Evolutionary conservation across 2,888 invertebrate genomes (phyloP).

Genomic region (Callyntrura guangdongensis): DNA sequence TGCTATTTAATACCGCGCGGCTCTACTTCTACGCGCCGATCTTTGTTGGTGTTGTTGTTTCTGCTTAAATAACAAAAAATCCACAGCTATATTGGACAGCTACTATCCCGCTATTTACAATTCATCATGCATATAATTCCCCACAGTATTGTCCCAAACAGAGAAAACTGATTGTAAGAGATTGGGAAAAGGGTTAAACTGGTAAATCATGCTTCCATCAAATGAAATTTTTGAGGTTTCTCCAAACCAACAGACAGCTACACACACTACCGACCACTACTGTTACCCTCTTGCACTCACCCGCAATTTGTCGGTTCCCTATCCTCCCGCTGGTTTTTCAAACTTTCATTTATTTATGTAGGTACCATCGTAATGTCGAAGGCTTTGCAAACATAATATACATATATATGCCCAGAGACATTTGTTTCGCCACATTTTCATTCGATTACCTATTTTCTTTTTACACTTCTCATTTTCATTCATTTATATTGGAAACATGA

Average conservation of each 20-base stretch:
- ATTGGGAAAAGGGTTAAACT: not conserved
- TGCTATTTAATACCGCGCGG: constrained; percentile 49
- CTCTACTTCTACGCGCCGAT: not conserved
- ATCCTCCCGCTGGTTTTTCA: no score
- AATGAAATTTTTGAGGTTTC: constrained; percentile 73
- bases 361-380: no score
- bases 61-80: constrained; percentile 31
- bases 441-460: constrained; percentile 57
- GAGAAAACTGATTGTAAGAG: constrained; percentile 81
- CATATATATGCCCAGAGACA: no score
- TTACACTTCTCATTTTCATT: constrained; percentile 40
- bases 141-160: constrained; percentile 74
- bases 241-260: constrained; percentile 36
- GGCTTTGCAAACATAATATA: no score
- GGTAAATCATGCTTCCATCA: constrained; percentile 47
- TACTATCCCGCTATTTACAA: not conserved
- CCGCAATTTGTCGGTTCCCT: no score
- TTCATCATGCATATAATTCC: not conserved
- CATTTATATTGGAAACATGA: constrained; percentile 21
- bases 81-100: not conserved
- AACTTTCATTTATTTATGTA: no score
- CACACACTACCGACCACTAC: no score
- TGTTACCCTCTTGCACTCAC: constrained; percentile 9
- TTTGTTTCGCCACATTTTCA: constrained; percentile 70
- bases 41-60: constrained; percentile 16